Evolutionary conservation across 2,888 invertebrate species (phyloP).

Genomic region (Dynastes grantii): DNA sequence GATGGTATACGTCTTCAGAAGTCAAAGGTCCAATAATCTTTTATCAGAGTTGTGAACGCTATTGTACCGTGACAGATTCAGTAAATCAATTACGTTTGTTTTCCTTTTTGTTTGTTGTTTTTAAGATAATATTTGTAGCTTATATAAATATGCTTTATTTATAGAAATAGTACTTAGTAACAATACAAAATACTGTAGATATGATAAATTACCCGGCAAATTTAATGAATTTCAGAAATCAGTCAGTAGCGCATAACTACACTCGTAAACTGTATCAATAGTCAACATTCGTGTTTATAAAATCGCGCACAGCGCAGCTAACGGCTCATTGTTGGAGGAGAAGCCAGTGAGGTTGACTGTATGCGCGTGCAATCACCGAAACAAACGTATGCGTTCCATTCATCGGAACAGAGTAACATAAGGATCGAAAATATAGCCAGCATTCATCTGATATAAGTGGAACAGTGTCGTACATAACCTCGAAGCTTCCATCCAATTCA

Average conservation of each 20-base stretch:
- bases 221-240: neutral
- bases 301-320: conserved; percentile 17
- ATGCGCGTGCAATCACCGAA: conserved; percentile 17
- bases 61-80: no score
- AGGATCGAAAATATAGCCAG: conserved; percentile 18
- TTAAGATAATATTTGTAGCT: no score
- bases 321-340: conserved; percentile 38
- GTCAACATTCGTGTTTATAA: conserved; percentile 7
- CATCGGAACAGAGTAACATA: conserved; percentile 33
- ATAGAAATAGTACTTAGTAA: no score
- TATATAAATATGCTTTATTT: no score
- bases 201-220: neutral
- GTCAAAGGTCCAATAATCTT: no score
- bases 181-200: no score
- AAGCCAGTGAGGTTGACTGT: neutral
- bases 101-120: no score
- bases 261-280: neutral
- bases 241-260: conserved; percentile 14
- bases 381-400: conserved; percentile 29
- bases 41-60: no score
- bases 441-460: conserved; percentile 22
- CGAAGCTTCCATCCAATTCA: conserved; percentile 17
- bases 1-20: no score
- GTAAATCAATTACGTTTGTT: no score
- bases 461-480: conserved; percentile 39